A percentile compares a stretch with the other conserved stretches of the same genome.
Conservation (phyloP, 2,888 invertebrate genomes). For the Netelia virgata region DNA sequence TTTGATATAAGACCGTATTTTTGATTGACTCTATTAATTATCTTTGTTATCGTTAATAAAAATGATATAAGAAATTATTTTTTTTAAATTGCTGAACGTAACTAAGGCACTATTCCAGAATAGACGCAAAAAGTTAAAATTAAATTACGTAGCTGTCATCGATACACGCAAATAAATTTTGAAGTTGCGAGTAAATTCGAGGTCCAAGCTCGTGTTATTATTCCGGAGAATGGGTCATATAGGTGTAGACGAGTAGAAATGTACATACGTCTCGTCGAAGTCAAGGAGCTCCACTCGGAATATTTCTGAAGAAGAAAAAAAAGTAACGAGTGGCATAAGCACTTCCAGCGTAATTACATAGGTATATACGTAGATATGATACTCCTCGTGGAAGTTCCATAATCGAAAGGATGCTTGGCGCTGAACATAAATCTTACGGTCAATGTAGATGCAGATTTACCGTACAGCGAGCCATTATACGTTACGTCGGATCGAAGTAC, state of each 20-base stretch:
- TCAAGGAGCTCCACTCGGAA: constrained; percentile 42
- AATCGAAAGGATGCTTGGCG: constrained; percentile 45
- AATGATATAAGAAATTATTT: too few species aligned
- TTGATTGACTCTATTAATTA: too few species aligned
- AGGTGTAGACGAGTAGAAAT: background rate
- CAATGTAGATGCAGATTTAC: constrained; percentile 21
- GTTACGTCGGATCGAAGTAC: background rate
- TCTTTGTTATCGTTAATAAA: too few species aligned
- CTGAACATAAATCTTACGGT: constrained; percentile 35
- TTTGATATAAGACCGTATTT: too few species aligned
- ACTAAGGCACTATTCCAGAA: too few species aligned
- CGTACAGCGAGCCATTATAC: background rate
- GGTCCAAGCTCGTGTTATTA: too few species aligned
- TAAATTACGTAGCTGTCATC: too few species aligned
- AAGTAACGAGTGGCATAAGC: background rate
- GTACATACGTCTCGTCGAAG: constrained; percentile 5
- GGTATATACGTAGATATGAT: background rate
- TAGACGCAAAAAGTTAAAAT: too few species aligned
- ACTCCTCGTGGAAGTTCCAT: background rate
- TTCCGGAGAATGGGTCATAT: background rate
- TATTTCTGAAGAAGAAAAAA: background rate
- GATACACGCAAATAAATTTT: too few species aligned
- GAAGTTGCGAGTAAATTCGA: too few species aligned
- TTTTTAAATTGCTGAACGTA: too few species aligned
- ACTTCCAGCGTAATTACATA: background rate